These are phyloP conservation scores for Crotalus tigris DNA, from an alignment of 2,113 vertebrate genomes.

Conservation along the genomic window DNA sequence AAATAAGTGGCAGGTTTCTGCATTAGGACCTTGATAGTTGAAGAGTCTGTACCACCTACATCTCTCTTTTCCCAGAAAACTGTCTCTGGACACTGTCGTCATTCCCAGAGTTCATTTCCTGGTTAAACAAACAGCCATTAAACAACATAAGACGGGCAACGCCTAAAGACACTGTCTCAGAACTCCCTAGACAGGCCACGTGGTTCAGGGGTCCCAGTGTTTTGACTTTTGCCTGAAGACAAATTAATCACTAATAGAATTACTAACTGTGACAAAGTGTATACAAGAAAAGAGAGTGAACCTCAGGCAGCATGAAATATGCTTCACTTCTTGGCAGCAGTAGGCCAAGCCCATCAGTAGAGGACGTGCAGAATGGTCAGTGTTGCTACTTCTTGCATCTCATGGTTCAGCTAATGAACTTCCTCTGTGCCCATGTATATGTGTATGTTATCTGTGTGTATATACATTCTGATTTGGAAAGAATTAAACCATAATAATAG, in stretches of 20 bases:
- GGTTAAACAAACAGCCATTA: conserved; percentile 73
- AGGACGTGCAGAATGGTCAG: conserved; percentile 26
- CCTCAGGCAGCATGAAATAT: conserved; percentile 23
- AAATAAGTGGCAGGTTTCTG: conserved; percentile 6
- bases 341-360: not conserved
- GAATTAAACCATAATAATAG: not conserved
- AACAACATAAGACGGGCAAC: conserved; percentile 65
- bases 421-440: not conserved
- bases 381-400: not conserved
- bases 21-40: conserved; percentile 33
- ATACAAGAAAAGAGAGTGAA: not conserved
- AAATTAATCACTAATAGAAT: conserved; percentile 43
- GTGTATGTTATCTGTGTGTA: not conserved
- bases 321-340: not conserved
- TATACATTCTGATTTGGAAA: not conserved
- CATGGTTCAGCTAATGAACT: not conserved
- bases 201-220: conserved; percentile 58
- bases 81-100: conserved; percentile 55
- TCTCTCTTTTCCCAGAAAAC: conserved; percentile 60
- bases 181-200: conserved; percentile 52
- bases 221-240: conserved; percentile 55
- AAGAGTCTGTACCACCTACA: not conserved
- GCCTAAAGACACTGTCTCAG: conserved; percentile 65
- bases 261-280: not conserved
- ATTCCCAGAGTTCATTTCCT: conserved; percentile 67